A percentile compares a stretch with the other conserved stretches of the same genome.
These are phyloP conservation scores for Thoracochromis brauschi DNA, from an alignment of 2,113 vertebrate species.

Conservation along the genomic window DNA sequence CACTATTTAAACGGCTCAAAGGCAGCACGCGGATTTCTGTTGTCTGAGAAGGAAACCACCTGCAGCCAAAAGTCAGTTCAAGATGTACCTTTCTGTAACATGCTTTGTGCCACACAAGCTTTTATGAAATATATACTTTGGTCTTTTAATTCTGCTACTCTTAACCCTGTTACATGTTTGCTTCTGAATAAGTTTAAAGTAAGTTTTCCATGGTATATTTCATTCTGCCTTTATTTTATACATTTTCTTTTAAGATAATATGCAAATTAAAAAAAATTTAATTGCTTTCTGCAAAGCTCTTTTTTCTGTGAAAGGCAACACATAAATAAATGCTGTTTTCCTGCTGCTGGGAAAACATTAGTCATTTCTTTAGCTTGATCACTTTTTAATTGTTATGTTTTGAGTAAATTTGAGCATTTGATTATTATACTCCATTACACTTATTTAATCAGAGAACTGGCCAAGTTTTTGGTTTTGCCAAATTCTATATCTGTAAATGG, in stretches of 20 bases:
- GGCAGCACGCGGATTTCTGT: neutral
- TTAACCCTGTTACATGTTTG: neutral
- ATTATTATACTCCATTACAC: neutral
- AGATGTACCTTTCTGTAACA: neutral
- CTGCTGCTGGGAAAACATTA: neutral
- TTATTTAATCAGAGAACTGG: neutral
- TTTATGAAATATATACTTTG: neutral
- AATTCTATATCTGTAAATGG: neutral
- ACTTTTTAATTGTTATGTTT: neutral
- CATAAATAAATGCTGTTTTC: neutral
- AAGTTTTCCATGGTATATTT: neutral
- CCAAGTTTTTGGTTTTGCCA: neutral
- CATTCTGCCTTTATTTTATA: neutral
- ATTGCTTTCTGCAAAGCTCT: neutral
- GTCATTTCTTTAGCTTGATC: neutral
- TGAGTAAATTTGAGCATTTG: neutral
- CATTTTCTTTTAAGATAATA: neutral
- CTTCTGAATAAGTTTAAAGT: neutral
- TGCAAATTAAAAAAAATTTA: fast-evolving
- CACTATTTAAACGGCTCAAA: neutral
- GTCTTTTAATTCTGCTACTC: neutral
- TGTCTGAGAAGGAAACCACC: neutral
- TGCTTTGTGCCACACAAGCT: neutral
- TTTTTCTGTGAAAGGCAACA: neutral
- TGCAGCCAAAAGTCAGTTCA: neutral